Evolutionary conservation across 1,140 invertebrate species (phyloP), one percentile per base, ranked within the genome.

Genomic region (Argopecten irradians): DNA sequence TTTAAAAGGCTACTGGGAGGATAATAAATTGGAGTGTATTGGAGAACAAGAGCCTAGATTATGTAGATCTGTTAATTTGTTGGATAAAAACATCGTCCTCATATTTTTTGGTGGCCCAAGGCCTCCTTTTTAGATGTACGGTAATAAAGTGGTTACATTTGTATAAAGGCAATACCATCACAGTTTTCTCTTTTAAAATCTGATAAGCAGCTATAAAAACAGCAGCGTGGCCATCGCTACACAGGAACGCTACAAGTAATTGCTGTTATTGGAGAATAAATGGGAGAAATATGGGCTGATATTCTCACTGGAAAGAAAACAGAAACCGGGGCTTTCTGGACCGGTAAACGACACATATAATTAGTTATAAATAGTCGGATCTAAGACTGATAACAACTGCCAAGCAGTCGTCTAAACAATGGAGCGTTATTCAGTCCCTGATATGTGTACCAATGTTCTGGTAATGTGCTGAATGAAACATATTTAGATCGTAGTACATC

Each of bases 131-230:
- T 71, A 71, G 55, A 71, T 71, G 55, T 11, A 71, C 5, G 22
- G n/a, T 71, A 28, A 16, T 16, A 71, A 71, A 22, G 28, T 8
- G 28, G 8, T 71, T 5, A 71, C 55, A 71, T 8, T 71, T 71
- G 11, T 71, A 71, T 71, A 71, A 71, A 71, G 28, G 16, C n/a
- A 71, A 71, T 71, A 28, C 28, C 55, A 71, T 71, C 55, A 71
- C 55, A 28, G 14, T 71, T n/a, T 71, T 71, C 55, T 46, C 55
- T 71, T n/a, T 71, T 71, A 28, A 7, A 71, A 28, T 71, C 55
- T 71, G 55, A 71, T 71, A 71, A 71, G 55, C 22, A 71, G 22
- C 55, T 71, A 71, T 71, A 71, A 71, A 46, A 71, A 71, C n/a
- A 71, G 55, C n/a, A 28, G n/a, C 13, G 55, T n/a, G n/a, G 22